Base-by-base conservation (phyloP, 2,888 invertebrate species). In the Calliopum simillimum region DNA sequence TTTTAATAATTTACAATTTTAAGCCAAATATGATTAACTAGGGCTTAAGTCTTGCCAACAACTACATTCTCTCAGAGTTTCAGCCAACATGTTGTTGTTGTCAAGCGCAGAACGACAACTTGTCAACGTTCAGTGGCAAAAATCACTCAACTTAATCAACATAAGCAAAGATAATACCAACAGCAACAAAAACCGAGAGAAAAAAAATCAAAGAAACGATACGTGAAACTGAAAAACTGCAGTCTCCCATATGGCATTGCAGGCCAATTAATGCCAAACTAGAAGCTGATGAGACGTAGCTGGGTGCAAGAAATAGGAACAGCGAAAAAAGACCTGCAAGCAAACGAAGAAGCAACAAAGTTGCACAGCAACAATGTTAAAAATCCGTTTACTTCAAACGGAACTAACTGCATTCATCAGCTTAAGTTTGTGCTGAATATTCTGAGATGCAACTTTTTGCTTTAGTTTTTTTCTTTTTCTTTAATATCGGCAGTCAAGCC, bases 331-430 rank as follows among this genome's bases (percentile, higher is more conserved):
- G 4, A 33, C 33, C 5, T 33, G 33, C 33, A 33, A 33, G 8
- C 33, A 6, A 33, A 8, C 33, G 33, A 33, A 53, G 66, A 56
- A 33, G 33, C 33, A 33, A 33, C 33, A 33, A 33, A 33, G 56
- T 25, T 47, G 58, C 65, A 55, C 65, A 21, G 55, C 44, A 66
- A 66, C 66, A 23, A 74, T 74, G 72, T 70, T 72, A 73, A 77
- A 81, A 83, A 82, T 82, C 82, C 83, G 82, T 78, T 82, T 82
- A 78, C 76, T 76, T 82, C 80, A 82, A 82, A 83, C 83, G 83
- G 82, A 82, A 83, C 82, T 81, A 81, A 82, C 80, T 76, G 79
- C 77, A 74, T 47, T 66, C 56, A 47, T 56, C 46, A 58, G 41
- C 58, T 33, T 56, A 19, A 46, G 66, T 46, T 56, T 56, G 66